Base-by-base conservation (phyloP, 2,888 invertebrate species). In the Rhingia campestris region DNA sequence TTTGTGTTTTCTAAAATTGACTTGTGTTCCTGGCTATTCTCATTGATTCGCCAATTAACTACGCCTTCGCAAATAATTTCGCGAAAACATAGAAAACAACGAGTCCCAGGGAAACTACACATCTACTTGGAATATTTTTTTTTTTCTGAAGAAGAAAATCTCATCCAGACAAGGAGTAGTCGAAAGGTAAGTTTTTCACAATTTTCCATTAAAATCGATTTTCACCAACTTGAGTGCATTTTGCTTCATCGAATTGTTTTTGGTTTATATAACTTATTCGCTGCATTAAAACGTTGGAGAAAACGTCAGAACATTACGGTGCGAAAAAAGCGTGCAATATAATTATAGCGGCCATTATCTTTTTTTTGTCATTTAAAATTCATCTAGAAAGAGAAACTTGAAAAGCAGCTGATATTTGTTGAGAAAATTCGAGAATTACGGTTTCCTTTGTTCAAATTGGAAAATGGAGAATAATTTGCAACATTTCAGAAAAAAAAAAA, bases 51-150 rank as follows among this genome's bases (percentile, higher is more conserved):
- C 47, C 14, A 2, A 39, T 12, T 10, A 43, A 22, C 61, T 33
- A 63, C 63, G 73, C 63, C 63, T 73, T 64, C 39, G 54, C 14
- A 59, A 6, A 47, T 39, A 54, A 45, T n/a, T 59, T 41, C 33
- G 64, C 67, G 76, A 76, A 76, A 72, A 66, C 47, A 73, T 35
- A 72, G 9, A 63, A 33, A 53, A 69, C 22, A 7, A 64, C 49
- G 14, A 58, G n/a, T 22, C 43, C 14, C 53, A 69, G 73, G 79
- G 74, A 64, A 56, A 69, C 63, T 67, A 41, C 22, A 22, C 22
- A 22, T 22, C 63, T 70, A 75, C 58, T 59, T 82, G 82, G 82
- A 82, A 82, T 82, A 82, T 77, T 64, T 82, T 82, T 81, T 82
- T 77, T 81, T 74, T 76, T 39, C 58, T 58, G 47, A 51, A 82